phyloP scores from a whole-genome alignment of 2,888 invertebrate species.

The Microplitis deprimator region DNA sequence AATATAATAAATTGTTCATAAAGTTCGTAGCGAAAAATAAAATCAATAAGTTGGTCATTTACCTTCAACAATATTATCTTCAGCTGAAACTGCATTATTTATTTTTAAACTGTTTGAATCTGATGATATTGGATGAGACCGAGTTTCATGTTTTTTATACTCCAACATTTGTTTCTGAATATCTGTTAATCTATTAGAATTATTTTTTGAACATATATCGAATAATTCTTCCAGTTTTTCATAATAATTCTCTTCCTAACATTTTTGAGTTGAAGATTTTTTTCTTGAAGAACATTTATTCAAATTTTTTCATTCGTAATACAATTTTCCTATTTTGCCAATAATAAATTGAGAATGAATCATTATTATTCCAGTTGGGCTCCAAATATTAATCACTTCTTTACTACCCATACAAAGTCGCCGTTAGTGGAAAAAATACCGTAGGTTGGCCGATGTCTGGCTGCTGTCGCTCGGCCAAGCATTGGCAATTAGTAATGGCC shows the following conservation, averaged over 20 bases:
- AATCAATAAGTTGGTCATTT: not conserved
- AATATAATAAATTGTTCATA: slow-evolving; percentile 1
- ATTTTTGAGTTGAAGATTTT: slow-evolving; percentile 3
- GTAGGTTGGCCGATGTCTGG: no score
- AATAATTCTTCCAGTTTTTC: slow-evolving; percentile 9
- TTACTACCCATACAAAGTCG: no score
- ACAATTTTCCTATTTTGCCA: not conserved
- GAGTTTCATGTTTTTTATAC: slow-evolving; percentile 3
- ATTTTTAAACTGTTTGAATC: slow-evolving; percentile 1
- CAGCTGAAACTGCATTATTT: not conserved
- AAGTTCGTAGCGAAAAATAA: not conserved
- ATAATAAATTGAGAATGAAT: slow-evolving; percentile 9
- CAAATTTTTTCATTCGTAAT: not conserved
- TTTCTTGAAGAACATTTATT: not conserved
- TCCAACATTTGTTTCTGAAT: slow-evolving; percentile 1
- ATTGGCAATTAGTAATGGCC: no score
- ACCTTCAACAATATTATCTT: not conserved
- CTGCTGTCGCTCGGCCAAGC: no score
- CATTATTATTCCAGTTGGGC: not conserved
- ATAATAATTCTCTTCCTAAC: not conserved
- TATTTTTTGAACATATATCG: not conserved
- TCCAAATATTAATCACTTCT: slow-evolving; percentile 4
- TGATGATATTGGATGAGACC: slow-evolving; percentile 8
- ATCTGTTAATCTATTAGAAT: not conserved
- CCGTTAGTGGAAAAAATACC: no score